Evolutionary conservation across 2,797 vertebrate species (phyloP), one percentile per base, ranked within the genome.

Genomic region (Liparis tanakae): DNA sequence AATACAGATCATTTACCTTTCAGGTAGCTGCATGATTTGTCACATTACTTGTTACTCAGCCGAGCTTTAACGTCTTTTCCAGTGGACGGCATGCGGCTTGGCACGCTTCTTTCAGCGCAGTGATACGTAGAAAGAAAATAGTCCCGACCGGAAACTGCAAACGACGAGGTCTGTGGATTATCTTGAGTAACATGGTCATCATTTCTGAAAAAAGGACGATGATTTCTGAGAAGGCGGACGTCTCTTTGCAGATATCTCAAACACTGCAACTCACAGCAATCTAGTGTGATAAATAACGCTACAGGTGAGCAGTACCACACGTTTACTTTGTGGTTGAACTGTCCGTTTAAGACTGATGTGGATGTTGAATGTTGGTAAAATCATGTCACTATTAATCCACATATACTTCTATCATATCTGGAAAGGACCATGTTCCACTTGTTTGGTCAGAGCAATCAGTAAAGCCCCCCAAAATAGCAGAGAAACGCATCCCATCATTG

Each of bases 401-500:
- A 46, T 13, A 3, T n/a, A 9, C 41, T 36, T 37, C 33, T 20
- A 15, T 69, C 2, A 34, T 41, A 48, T 59, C 17, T 67, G 13
- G 8, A 36, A 34, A 51, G 34, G 6, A 15, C 61, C 6, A 2
- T 33, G 37, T 59, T 50, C 34, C 39, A 43, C 7, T 54, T 60
- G 22, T 61, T 70, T 62, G 50, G 41, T 30, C n/a, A 13, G 10
- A 34, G 10, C 1, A 25, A 70, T 60, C 22, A n/a, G 55, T 15
- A 50, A 48, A 66, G 58, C 18, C 9, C 51, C 0, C 22, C 20
- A 30, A 51, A 51, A 39, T 39, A 62, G 17, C 25, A 57, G 7
- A 63, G 46, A 66, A 5, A 33, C 30, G 37, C 54, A 70, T 18
- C 17, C 74, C 17, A 22, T 41, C 30, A 48, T 17, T 55, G 37